These are phyloP conservation scores for Dilophus febrilis DNA, from an alignment of 2,888 invertebrate genomes.

Conservation along the genomic window DNA sequence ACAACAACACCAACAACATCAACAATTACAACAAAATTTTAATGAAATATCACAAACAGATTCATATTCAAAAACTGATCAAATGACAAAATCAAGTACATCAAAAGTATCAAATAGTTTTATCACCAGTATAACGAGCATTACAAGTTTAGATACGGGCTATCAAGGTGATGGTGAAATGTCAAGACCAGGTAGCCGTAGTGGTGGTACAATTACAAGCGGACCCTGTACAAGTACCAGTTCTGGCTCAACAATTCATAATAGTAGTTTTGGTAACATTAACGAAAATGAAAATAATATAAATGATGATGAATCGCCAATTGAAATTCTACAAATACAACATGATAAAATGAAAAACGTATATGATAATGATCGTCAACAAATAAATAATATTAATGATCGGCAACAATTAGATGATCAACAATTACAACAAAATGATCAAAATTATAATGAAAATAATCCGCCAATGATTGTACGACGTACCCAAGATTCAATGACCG, in stretches of 20 bases:
- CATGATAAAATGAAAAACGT: slow-evolving; percentile 4
- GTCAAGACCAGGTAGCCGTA: slow-evolving; percentile 70
- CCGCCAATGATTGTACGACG: slow-evolving; percentile 38
- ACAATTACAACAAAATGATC: slow-evolving; percentile 8
- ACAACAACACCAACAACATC: slow-evolving; percentile 10
- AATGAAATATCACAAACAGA: slow-evolving; percentile 37
- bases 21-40: slow-evolving; percentile 14
- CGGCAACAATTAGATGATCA: slow-evolving; percentile 29
- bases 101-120: slow-evolving; percentile 58
- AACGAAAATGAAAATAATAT: background rate
- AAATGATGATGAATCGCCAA: slow-evolving; percentile 54
- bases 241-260: too few relatives aligned
- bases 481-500: slow-evolving; percentile 72
- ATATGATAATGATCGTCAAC: too few relatives aligned
- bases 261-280: too few relatives aligned
- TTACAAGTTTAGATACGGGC: slow-evolving; percentile 82
- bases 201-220: slow-evolving; percentile 38
- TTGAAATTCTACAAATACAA: slow-evolving; percentile 32
- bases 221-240: too few relatives aligned
- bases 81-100: slow-evolving; percentile 39
- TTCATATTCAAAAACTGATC: slow-evolving; percentile 39
- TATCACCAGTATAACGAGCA: slow-evolving; percentile 77
- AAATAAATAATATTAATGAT: slow-evolving; percentile 9
- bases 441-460: slow-evolving; percentile 29
- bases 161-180: slow-evolving; percentile 87